Base-by-base conservation (phyloP, 2,113 vertebrate species). In the Felis chaus region DNA sequence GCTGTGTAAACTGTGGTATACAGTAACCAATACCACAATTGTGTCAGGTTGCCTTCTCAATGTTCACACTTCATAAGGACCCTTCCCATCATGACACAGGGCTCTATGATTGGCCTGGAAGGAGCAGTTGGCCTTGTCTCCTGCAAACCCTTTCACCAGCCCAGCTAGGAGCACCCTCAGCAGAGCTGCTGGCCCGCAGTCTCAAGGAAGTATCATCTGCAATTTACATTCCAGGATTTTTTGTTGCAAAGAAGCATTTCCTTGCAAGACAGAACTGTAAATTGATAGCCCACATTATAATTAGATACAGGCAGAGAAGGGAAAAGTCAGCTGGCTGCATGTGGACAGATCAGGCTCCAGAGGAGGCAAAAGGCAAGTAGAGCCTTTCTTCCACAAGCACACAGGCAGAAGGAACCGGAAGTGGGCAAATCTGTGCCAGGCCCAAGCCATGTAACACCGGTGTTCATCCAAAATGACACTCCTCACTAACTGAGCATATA, bases 21-120 rank as follows among this genome's bases (percentile, higher is more conserved):
- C 0, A 3, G 83, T 41, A 23, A 12, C 29, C 45, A 55, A 36
- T 6, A 23, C 36, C 19, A 2, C 31, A 3, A 0, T 23, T 55
- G 53, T 39, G 9, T 48, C 13, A 18, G 31, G 48, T 12, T 68
- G 36, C 73, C 39, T 74, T 6, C 61, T 93, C 57, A 55, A 25
- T 33, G 53, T 66, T 92, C 66, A 71, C 78, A 33, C 19, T 41
- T 39, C 39, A 36, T 48, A 39, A 53, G 25, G 36, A 16, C 27
- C 83, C 57, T 45, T 15, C 23, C 12, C 18, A 41, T 33, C 45
- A 23, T 18, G 15, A 55, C 29, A 19, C 0, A 11, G 15, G n/a
- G 23, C 36, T 66, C 45, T 0, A 7, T 12, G 9, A 55, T 55
- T 29, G 15, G 2, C 57, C 23, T 1, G 2, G 29, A 83, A 73